A percentile compares a stretch with the other conserved stretches of the same genome.
These are phyloP conservation scores for Oceanites oceanicus DNA, from an alignment of 2,113 vertebrate genomes.

Conservation along the genomic window DNA sequence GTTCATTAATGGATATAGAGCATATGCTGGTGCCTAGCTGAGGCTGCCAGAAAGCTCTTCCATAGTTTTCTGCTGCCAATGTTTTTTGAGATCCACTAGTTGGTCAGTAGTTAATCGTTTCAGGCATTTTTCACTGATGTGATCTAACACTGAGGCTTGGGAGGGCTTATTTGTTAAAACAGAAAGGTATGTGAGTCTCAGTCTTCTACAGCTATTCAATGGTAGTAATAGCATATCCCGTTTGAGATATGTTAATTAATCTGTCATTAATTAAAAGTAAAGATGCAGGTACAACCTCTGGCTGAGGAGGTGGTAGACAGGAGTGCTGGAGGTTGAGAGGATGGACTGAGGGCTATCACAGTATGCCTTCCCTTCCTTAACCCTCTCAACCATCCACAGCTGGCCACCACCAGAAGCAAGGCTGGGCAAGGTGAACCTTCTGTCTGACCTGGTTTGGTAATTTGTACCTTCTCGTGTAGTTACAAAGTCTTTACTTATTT, in stretches of 20 bases:
- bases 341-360: not conserved
- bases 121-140: not conserved
- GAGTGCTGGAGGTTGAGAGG: not conserved
- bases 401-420: not conserved
- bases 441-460: too few relatives aligned
- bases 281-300: not conserved
- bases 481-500: not conserved
- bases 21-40: too few relatives aligned
- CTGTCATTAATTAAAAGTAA: not conserved
- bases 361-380: not conserved
- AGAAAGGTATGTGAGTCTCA: not conserved
- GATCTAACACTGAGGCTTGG: not conserved
- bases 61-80: not conserved
- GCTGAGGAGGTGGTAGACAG: not conserved
- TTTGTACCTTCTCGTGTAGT: not conserved
- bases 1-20: not conserved
- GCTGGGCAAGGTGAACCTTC: not conserved
- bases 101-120: not conserved
- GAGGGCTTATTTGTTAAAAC: not conserved
- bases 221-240: not conserved
- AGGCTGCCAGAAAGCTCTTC: not conserved
- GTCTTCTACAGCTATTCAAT: not conserved
- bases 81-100: not conserved
- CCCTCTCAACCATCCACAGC: not conserved
- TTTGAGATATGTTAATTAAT: not conserved